Evolutionary conservation across 2,888 invertebrate genomes (phyloP).

Genomic region (Ormyrus labotus): DNA sequence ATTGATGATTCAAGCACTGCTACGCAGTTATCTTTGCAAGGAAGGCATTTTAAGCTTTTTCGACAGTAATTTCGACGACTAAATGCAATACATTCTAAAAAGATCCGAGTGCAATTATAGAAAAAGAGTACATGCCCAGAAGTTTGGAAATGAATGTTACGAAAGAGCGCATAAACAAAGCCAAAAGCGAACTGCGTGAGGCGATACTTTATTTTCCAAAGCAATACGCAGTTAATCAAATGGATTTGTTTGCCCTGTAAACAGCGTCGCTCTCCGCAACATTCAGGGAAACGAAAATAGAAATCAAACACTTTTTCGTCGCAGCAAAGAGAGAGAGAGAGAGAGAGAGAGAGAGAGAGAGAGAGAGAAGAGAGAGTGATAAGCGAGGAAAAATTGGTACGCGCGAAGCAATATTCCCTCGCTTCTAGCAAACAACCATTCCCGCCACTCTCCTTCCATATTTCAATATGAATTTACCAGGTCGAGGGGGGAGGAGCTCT

Average conservation of each 20-base stretch:
- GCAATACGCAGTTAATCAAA: slow-evolving; percentile 20
- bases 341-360: neutral
- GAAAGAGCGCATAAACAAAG: too few species aligned
- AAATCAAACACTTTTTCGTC: slow-evolving; percentile 14
- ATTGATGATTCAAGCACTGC: neutral
- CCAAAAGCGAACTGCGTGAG: neutral
- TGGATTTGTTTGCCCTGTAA: slow-evolving; percentile 19
- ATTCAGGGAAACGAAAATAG: neutral
- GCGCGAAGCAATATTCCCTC: slow-evolving; percentile 6
- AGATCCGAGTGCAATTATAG: too few species aligned
- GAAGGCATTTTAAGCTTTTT: too few species aligned
- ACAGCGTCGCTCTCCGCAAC: neutral
- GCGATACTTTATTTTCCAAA: neutral
- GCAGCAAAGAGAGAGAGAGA: too few species aligned
- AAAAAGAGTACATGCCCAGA: too few species aligned
- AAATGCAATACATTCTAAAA: too few species aligned
- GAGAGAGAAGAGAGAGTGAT: neutral
- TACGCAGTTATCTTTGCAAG: neutral
- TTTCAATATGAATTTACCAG: slow-evolving; percentile 72
- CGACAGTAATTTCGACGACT: too few species aligned
- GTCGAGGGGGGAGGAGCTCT: slow-evolving; percentile 76
- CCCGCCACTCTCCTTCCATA: neutral
- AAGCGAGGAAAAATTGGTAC: slow-evolving; percentile 22
- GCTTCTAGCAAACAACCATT: slow-evolving; percentile 16
- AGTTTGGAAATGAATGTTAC: too few species aligned